Percentiles rank a stretch among this genome's conserved stretches.
phyloP scores from a whole-genome alignment of 2,113 vertebrate species.

The Erpornis zantholeuca region DNA sequence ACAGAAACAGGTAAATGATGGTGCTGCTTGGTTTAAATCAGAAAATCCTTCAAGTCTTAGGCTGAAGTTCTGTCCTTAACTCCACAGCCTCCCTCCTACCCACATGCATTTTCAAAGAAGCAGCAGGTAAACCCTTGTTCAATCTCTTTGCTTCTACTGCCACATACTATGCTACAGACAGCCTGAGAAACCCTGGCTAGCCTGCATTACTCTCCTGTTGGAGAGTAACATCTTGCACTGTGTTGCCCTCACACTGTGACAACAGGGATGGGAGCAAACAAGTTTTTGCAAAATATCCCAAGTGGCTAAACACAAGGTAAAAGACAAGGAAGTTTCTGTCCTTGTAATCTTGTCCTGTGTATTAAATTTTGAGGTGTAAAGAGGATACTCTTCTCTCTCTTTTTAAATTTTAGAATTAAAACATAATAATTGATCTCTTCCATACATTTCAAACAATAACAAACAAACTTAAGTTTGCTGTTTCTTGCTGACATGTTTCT shows the following conservation, averaged over 20 bases:
- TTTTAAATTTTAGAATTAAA: neutral
- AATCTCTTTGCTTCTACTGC: neutral
- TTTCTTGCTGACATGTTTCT: neutral
- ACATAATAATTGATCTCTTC: neutral
- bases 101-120: fast-evolving
- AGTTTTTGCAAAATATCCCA: neutral
- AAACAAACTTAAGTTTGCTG: fast-evolving
- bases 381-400: neutral
- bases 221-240: fast-evolving
- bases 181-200: neutral
- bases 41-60: neutral
- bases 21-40: neutral
- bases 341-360: neutral
- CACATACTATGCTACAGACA: neutral
- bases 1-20: neutral
- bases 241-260: fast-evolving
- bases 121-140: neutral
- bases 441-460: neutral
- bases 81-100: neutral
- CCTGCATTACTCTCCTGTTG: neutral
- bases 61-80: neutral
- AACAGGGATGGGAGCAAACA: neutral
- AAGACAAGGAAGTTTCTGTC: neutral
- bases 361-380: neutral
- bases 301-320: neutral